Conservation (phyloP, 2,797 vertebrate genomes). For the Sebastes taczanowskii region DNA sequence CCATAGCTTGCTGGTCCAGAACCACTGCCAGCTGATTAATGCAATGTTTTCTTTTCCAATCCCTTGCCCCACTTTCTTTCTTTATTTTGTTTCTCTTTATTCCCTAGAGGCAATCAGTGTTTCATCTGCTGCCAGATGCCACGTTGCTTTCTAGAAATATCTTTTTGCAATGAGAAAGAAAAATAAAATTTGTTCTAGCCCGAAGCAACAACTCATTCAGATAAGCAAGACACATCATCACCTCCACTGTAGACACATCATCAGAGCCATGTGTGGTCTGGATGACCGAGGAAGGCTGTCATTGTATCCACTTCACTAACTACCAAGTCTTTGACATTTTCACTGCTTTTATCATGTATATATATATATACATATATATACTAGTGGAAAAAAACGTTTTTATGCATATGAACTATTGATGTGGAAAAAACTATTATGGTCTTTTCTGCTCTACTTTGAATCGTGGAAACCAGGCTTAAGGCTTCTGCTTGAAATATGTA, state of each 20-base stretch:
- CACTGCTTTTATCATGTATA: no score
- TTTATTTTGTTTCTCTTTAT: slow-evolving; percentile 48
- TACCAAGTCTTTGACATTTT: no score
- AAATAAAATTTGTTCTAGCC: neutral
- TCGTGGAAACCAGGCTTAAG: no score
- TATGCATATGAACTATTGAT: no score
- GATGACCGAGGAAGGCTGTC: neutral
- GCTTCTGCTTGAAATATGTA: no score
- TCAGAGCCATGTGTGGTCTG: slow-evolving; percentile 7
- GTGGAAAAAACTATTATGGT: no score
- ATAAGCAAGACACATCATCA: slow-evolving; percentile 24
- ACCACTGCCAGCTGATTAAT: slow-evolving; percentile 70
- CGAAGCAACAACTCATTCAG: slow-evolving; percentile 31
- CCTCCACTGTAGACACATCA: slow-evolving; percentile 25
- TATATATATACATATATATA: no score
- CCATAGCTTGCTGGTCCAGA: slow-evolving; percentile 47
- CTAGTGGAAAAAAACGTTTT: no score
- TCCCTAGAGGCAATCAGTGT: slow-evolving; percentile 52
- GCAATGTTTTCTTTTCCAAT: slow-evolving; percentile 64
- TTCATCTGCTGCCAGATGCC: slow-evolving; percentile 62
- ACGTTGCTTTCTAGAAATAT: slow-evolving; percentile 62
- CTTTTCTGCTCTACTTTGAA: no score
- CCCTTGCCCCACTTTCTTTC: slow-evolving; percentile 62
- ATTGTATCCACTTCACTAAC: no score
- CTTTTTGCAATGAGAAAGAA: slow-evolving; percentile 8